Evolutionary conservation across 1,140 invertebrate species (phyloP), one percentile per base, ranked within the genome.

Genomic region (Thaumatotibia leucotreta): DNA sequence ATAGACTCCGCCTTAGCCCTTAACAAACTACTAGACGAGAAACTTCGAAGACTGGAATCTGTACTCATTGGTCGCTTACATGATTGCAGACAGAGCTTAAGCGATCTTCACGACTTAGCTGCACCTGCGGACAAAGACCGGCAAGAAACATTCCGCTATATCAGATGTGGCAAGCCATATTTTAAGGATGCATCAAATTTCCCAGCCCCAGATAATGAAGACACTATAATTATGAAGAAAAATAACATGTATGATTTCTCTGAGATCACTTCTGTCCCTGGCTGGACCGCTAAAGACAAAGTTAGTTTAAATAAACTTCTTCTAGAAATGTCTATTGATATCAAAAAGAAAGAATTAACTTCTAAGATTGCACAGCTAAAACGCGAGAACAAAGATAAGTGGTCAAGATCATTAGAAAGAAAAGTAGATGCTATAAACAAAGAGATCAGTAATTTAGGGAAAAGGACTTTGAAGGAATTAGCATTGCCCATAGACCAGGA

Each of bases 231-330:
- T 2, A 86, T 84, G 82, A 61, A 39, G 10, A 77, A 79, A 64
- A 73, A 70, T 31, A 70, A 77, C 45, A 87, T 90, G 85, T 88
- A 84, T 61, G 82, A 90, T 49, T 86, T 82, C 31, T 84, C 82
- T 11, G 63, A 68, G 24, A 70, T 85, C 5, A 58, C 73, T 10
- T 70, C 79, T 9, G 76, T 86, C 2, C 70, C 79, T 1, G 84
- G 85, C 0, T 90, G 88, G 88, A 90, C 86, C 10, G 68, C 87
- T 1, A 75, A 74, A 65, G 86, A 90, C 29, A 90, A 90, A 72
- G 79, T 70, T 64, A 65, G 75, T 14, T 80, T 90, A 17, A 68
- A 75, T 32, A 61, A 61, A 10, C 24, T 74, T 65, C 71, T 90
- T 24, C 69, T 67, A 1, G 79, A 80, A 73, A 72, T 84, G 69